Base-by-base conservation (phyloP, 2,888 invertebrate species). In the Limnephilus lunatus region DNA sequence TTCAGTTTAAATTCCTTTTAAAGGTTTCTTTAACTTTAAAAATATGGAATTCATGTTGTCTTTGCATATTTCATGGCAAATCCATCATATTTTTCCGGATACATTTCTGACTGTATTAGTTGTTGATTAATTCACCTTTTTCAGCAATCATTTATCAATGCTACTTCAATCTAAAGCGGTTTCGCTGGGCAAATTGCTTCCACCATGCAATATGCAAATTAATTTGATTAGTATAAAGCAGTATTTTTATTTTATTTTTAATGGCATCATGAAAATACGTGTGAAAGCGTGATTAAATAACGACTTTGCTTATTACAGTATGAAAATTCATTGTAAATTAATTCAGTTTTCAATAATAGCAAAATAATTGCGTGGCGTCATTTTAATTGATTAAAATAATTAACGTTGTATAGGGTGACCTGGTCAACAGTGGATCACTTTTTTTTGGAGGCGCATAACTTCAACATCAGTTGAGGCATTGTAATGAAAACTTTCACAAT, bases 131-230 rank as follows among this genome's bases (percentile, higher is more conserved):
- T 68, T 68, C 9, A 2, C 9, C 7, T 25, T 68, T 68, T 68
- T 68, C 68, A 25, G 68, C 68, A 68, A 53, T 19, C 1, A 68
- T 68, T 68, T 68, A 68, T 68, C 68, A 68, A 68, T 68, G 68
- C 25, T 68, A 7, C 5, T 68, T 68, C 3, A 68, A 68, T 68
- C 68, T 68, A 68, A 68, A 25, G 68, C 68, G 68, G 68, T 68
- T 68, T 68, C 19, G 9, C 68, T 14, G 9, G 68, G 68, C 25
- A 68, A 68, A 25, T 68, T 68, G 25, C n/a, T 68, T 68, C 68
- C 68, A 68, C 68, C 68, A 68, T 68, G 68, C 68, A 68, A 68
- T 68, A 68, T 68, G 68, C 68, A 68, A 68, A 68, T 68, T 68
- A 68, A 68, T 68, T 68, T n/a, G 25, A 68, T 68, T 53, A 15